Evolutionary conservation across 2,888 invertebrate species (phyloP).

Genomic region (Polydrusus tereticollis): DNA sequence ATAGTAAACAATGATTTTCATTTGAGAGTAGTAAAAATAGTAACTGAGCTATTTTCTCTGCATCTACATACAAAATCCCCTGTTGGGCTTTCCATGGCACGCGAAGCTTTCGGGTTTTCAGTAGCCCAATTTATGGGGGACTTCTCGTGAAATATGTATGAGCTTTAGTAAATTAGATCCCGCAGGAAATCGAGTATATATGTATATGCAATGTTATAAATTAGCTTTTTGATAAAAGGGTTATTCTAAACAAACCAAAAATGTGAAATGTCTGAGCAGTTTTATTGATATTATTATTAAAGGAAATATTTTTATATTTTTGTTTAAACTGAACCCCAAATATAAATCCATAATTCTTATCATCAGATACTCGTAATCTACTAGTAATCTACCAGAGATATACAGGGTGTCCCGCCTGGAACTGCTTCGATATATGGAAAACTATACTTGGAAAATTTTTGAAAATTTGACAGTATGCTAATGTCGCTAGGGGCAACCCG

Average conservation of each 20-base stretch:
- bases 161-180: slow-evolving; percentile 12
- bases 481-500: too few relatives aligned
- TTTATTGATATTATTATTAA: too few relatives aligned
- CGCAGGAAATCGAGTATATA: not conserved
- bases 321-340: too few relatives aligned
- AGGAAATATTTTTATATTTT: too few relatives aligned
- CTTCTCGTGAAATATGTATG: slow-evolving; percentile 10
- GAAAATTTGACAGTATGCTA: too few relatives aligned
- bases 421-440: too few relatives aligned
- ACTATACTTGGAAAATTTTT: too few relatives aligned
- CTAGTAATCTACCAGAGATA: too few relatives aligned
- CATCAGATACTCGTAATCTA: too few relatives aligned
- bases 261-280: too few relatives aligned
- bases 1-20: not conserved
- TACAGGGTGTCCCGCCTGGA: too few relatives aligned
- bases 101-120: slow-evolving; percentile 3
- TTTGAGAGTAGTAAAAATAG: not conserved
- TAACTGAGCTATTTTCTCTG: not conserved
- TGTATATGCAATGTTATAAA: slow-evolving; percentile 3
- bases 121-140: slow-evolving; percentile 12
- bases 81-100: not conserved
- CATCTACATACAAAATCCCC: not conserved
- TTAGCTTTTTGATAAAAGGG: slow-evolving; percentile 1
- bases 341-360: too few relatives aligned
- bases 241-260: not conserved